Base-by-base conservation (phyloP, 2,888 invertebrate species). In the Epinotia ramella region DNA sequence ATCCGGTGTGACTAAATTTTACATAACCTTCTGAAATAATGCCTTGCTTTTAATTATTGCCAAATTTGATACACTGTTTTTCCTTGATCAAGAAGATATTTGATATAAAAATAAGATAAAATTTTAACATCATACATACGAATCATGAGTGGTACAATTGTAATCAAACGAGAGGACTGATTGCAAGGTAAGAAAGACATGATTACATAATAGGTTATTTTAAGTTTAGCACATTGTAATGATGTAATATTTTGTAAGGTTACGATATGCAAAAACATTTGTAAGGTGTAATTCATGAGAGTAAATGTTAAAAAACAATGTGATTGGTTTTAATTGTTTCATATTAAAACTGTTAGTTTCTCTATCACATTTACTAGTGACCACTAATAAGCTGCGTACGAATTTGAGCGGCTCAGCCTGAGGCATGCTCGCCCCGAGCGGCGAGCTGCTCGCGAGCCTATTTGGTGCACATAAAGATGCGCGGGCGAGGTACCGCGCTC, bases 181-280 rank as follows among this genome's bases (percentile, higher is more conserved):
- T 94, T 91, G 93, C 90, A 90, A 91, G 89, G 88, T 88, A 89
- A 87, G 87, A 89, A 89, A 89, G 90, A 92, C 89, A 88, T 90
- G 88, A 91, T 89, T 88, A 89, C 87, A 88, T 89, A 89, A 89
- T 93, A 93, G 90, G 87, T 90, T 90, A 91, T 86, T 88, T 91
- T 94, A 93, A 94, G 93, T 93, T 93, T 92, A 94, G 93, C 93
- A 93, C 93, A 93, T 93, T 92, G 89, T 92, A 92, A 90, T 91
- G 81, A 88, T 91, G 88, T 91, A 83, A 87, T 90, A 90, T 87
- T 92, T 91, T 93, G 86, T 94, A 94, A 94, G 94, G 88, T 92
- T 91, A 92, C 91, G 90, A 91, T 92, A 94, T 92, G 92, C 92
- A 87, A 87, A 88, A 87, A 93, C 91, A 92, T 93, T 92, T 93